Conservation (phyloP, 1,140 invertebrate genomes). For the Sycobia sp. region DNA sequence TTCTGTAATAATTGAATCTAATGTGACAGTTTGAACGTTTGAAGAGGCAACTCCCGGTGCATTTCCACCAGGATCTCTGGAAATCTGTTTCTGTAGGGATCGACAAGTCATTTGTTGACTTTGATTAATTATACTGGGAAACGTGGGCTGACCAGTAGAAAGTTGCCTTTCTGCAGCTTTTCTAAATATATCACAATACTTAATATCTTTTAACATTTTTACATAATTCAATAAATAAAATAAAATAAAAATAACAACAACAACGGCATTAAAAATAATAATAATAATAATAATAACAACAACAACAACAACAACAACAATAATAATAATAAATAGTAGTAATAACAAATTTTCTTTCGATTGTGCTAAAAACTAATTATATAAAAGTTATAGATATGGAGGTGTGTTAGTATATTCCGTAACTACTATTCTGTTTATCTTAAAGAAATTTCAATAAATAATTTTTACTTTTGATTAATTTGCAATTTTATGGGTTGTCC, state of each 20-base stretch:
- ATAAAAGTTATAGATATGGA: no score
- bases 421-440: not conserved
- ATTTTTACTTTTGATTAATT: slow-evolving; percentile 53
- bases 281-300: no score
- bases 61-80: slow-evolving; percentile 50
- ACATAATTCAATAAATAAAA: no score
- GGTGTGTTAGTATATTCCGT: no score
- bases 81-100: slow-evolving; percentile 75
- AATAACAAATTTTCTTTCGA: no score
- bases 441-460: not conserved
- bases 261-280: no score
- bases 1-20: slow-evolving; percentile 93
- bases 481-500: slow-evolving; percentile 57
- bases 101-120: slow-evolving; percentile 42
- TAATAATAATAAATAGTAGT: no score
- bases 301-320: no score
- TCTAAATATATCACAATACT: no score
- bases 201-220: not conserved
- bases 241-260: slow-evolving; percentile 2
- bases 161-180: slow-evolving; percentile 42
- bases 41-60: slow-evolving; percentile 46
- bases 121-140: slow-evolving; percentile 18
- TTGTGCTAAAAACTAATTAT: no score
- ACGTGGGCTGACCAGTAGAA: slow-evolving; percentile 29
- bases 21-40: slow-evolving; percentile 66